Evolutionary conservation across 1,140 invertebrate genomes (phyloP).

Genomic region (fruit fly (Drosophila melanogaster)): DNA sequence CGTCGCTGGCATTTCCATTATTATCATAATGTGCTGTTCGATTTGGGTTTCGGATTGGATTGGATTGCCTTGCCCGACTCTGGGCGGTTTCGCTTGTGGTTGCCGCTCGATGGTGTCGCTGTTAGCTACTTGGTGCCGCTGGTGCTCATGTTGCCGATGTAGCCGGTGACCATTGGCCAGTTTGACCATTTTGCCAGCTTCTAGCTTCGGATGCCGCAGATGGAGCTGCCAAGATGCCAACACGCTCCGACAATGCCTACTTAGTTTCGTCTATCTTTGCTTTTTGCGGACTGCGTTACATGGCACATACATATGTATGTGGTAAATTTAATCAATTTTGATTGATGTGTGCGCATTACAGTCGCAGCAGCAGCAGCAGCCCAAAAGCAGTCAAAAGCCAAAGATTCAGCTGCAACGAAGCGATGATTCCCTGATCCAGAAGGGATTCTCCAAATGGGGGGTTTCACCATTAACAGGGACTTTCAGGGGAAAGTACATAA

Average conservation of each 20-base stretch:
- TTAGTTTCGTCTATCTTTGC: conserved; percentile 37
- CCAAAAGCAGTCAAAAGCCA: conserved; percentile 21
- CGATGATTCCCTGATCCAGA: conserved; percentile 13
- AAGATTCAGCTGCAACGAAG: conserved; percentile 21
- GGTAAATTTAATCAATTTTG: conserved; percentile 78
- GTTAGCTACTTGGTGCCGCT: conserved; percentile 1
- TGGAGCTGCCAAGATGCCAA: conserved; percentile 76
- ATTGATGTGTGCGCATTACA: conserved; percentile 72
- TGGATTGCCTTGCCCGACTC: conserved; percentile 52
- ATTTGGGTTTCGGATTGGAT: conserved; percentile 32
- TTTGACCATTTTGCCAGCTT: conserved; percentile 4
- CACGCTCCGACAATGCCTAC: conserved; percentile 67
- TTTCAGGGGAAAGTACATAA: too few species aligned
- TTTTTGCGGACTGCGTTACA: conserved; percentile 21
- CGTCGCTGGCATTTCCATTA: conserved; percentile 71
- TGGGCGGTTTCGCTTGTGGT: conserved; percentile 39
- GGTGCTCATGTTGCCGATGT: conserved; percentile 1
- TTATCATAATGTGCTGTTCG: conserved; percentile 74
- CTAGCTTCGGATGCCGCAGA: conserved; percentile 56
- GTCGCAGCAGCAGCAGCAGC: conserved; percentile 29
- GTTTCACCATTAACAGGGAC: not conserved
- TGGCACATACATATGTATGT: conserved; percentile 43
- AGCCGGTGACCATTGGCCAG: not conserved
- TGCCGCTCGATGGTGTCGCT: conserved; percentile 5
- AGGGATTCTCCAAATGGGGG: not conserved